These are phyloP conservation scores for Synanthedon myopaeformis DNA, from an alignment of 2,888 invertebrate species.

Conservation along the genomic window DNA sequence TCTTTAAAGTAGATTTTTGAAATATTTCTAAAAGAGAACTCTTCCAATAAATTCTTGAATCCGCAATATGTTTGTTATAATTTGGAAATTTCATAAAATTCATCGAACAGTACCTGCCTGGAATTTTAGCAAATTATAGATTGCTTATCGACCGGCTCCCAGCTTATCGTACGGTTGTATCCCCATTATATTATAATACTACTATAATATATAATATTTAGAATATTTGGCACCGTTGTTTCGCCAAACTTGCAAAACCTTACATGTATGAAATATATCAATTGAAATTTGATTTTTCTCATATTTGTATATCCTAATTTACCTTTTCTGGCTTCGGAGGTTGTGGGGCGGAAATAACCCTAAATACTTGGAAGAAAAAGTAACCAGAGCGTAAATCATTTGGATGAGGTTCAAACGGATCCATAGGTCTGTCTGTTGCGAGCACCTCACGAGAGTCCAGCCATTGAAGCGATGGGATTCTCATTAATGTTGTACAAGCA, in stretches of 20 bases:
- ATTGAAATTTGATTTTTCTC: not conserved
- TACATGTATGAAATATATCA: not conserved
- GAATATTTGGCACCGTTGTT: not conserved
- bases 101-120: too few species aligned
- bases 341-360: conserved; percentile 62
- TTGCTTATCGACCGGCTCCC: too few species aligned
- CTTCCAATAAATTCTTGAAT: too few species aligned
- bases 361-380: conserved; percentile 56
- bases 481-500: conserved; percentile 41
- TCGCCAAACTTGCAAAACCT: not conserved
- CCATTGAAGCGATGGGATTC: conserved; percentile 53
- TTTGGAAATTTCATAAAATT: too few species aligned
- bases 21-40: too few species aligned
- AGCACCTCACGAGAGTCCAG: conserved; percentile 62
- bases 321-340: conserved; percentile 68
- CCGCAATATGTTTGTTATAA: too few species aligned
- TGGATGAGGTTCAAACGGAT: conserved; percentile 34
- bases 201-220: too few species aligned
- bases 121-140: too few species aligned
- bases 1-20: too few species aligned
- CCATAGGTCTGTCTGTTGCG: conserved; percentile 26
- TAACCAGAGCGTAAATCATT: conserved; percentile 45
- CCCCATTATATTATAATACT: too few species aligned
- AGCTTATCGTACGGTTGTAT: too few species aligned
- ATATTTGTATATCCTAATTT: not conserved